Conservation (phyloP, 2,797 vertebrate genomes). For the Hafferia zeledoni region DNA sequence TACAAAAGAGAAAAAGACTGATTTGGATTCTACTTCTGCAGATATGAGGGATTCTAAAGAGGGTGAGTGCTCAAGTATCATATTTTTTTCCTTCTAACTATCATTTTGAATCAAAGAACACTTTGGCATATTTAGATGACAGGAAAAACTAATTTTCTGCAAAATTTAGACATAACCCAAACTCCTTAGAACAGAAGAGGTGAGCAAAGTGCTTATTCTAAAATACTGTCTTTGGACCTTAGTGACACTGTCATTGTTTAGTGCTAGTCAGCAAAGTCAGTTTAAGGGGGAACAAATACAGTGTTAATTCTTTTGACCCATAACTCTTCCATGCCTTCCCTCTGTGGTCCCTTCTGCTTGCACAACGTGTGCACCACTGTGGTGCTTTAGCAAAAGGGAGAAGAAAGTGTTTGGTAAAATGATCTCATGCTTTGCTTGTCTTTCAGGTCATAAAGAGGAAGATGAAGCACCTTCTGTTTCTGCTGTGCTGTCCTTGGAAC, state of each 20-base stretch:
- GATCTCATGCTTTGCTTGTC: neutral
- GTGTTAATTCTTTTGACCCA: neutral
- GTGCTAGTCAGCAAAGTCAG: neutral
- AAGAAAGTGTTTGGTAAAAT: neutral
- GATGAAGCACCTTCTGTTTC: conserved; percentile 78
- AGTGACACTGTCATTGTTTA: neutral
- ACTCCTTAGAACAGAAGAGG: neutral
- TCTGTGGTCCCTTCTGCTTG: neutral
- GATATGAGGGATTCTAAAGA: conserved; percentile 91
- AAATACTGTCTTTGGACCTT: neutral
- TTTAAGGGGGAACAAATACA: neutral
- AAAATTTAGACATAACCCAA: neutral
- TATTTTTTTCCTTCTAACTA: neutral
- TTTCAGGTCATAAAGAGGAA: conserved; percentile 86
- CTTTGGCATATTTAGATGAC: neutral
- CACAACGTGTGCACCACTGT: fast-evolving
- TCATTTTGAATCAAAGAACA: neutral
- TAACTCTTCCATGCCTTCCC: neutral
- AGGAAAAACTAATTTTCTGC: neutral
- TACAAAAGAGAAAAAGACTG: conserved; percentile 75
- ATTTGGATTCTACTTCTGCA: conserved; percentile 74
- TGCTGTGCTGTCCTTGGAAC: conserved; percentile 74
- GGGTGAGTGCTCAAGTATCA: conserved; percentile 71
- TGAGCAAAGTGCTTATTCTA: neutral
- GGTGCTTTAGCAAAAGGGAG: neutral